Percentiles rank a stretch among this genome's conserved stretches.
These are phyloP conservation scores for Neoarius graeffei DNA, from an alignment of 2,113 vertebrate species.

Conservation along the genomic window DNA sequence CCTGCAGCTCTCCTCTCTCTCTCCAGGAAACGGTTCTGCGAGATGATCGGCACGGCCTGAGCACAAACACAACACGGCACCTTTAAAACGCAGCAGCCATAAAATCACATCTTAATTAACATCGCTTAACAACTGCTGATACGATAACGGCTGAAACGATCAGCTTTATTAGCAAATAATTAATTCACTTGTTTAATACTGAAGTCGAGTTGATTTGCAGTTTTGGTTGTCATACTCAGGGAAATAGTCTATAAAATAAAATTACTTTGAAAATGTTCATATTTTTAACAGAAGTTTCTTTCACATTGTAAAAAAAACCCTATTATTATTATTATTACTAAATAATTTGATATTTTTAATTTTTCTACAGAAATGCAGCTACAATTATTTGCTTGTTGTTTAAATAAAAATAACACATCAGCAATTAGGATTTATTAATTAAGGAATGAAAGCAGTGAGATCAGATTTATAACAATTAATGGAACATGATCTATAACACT, in stretches of 20 bases:
- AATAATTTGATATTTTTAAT: no score
- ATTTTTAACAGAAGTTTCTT: neutral
- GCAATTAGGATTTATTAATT: no score
- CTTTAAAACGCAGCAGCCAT: neutral
- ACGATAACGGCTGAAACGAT: neutral
- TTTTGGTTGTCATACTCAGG: neutral
- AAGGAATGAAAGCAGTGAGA: no score
- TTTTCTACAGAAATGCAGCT: no score
- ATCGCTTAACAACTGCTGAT: neutral
- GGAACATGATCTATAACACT: no score
- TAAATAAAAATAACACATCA: no score
- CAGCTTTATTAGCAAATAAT: neutral
- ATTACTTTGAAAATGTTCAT: neutral
- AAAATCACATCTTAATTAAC: neutral
- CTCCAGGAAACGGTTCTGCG: conserved; percentile 79
- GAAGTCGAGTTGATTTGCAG: neutral
- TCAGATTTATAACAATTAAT: no score
- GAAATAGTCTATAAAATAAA: no score
- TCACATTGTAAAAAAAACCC: neutral
- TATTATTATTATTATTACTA: no score
- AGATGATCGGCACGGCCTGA: conserved; percentile 83
- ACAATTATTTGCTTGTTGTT: no score
- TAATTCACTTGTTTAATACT: no score
- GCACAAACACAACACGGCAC: neutral
- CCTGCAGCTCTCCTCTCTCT: conserved; percentile 84